Evolutionary conservation across 2,797 vertebrate species (phyloP), one percentile per base, ranked within the genome.

Genomic region (Erpetoichthys calabaricus): DNA sequence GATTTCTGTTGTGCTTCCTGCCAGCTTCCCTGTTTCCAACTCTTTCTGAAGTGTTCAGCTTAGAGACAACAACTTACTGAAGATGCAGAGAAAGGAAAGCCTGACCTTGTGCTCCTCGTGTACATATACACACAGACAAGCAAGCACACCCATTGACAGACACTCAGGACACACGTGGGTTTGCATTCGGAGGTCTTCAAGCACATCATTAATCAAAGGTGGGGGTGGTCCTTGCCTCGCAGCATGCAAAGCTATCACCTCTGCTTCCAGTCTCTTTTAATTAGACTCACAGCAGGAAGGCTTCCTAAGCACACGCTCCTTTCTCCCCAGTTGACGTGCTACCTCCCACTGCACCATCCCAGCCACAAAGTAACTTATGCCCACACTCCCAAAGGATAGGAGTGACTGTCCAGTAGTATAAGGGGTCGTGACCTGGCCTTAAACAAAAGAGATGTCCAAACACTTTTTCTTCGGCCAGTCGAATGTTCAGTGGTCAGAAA

Each of bases 271-370:
- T 67, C 73, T 72, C 84, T 84, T 86, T 90, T 93, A 92, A 94
- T 94, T 91, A 91, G 83, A 80, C 75, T 88, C 90, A 80, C 87
- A 86, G 87, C 83, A 73, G 89, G 88, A 74, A 68, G 10, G 25
- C 70, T 8, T 53, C 74, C 64, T 61, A 44, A n/a, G 59, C 75
- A 73, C 75, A 76, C 68, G 47, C 47, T 55, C 54, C 57, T 70
- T 53, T 45, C 45, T 53, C 66, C 60, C 47, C 53, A 55, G 42
- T 52, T 47, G 60, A 47, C 59, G 61, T 61, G 54, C 53, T 50
- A 6, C 65, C 57, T 49, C 5, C 4, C 61, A 55, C 53, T 45
- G 43, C 25, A 53, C 47, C 59, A 45, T 25, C 25, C 25, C 25
- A 25, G 53, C 53, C 53, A 59, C 60, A 25, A 25, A 25, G 4